Conservation (phyloP, 2,113 vertebrate species). For the Pycnonotus jocosus region DNA sequence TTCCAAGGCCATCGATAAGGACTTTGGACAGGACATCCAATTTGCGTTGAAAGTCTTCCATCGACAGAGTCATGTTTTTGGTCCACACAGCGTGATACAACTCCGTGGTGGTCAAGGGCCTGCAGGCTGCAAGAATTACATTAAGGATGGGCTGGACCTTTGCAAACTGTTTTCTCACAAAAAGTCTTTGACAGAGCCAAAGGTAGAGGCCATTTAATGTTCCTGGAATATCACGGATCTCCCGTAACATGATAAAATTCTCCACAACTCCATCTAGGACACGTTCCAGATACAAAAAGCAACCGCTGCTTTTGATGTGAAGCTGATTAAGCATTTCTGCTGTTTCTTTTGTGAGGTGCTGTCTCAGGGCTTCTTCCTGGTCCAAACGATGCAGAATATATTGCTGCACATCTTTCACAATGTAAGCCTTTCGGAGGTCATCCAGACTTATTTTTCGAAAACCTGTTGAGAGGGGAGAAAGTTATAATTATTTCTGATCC, state of each 20-base stretch:
- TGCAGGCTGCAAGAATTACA: slow-evolving; percentile 92
- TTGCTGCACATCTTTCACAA: slow-evolving; percentile 97
- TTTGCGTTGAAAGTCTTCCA: slow-evolving; percentile 96
- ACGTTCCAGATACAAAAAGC: slow-evolving; percentile 95
- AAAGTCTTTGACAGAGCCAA: slow-evolving; percentile 98
- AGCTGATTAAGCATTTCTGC: slow-evolving; percentile 98
- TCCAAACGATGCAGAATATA: slow-evolving; percentile 96
- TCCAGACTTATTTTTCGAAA: slow-evolving; percentile 98
- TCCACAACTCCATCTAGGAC: slow-evolving; percentile 97
- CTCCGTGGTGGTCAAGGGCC: slow-evolving; percentile 87
- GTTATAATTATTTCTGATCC: neutral
- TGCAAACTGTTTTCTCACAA: slow-evolving; percentile 97
- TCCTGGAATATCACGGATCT: slow-evolving; percentile 97
- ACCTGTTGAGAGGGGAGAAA: slow-evolving; percentile 70
- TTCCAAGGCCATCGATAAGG: slow-evolving; percentile 86
- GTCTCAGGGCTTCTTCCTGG: slow-evolving; percentile 93
- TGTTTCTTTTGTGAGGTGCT: slow-evolving; percentile 97
- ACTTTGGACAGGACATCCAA: slow-evolving; percentile 94
- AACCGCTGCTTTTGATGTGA: slow-evolving; percentile 98
- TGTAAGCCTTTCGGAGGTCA: slow-evolving; percentile 94
- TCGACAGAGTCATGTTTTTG: slow-evolving; percentile 88
- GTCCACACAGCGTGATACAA: slow-evolving; percentile 96
- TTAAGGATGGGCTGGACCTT: slow-evolving; percentile 97
- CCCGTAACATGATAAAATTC: slow-evolving; percentile 94
- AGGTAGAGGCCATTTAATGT: slow-evolving; percentile 96